These are phyloP conservation scores for Heteromyza rotundicornis DNA, from an alignment of 2,888 invertebrate genomes.

Conservation along the genomic window DNA sequence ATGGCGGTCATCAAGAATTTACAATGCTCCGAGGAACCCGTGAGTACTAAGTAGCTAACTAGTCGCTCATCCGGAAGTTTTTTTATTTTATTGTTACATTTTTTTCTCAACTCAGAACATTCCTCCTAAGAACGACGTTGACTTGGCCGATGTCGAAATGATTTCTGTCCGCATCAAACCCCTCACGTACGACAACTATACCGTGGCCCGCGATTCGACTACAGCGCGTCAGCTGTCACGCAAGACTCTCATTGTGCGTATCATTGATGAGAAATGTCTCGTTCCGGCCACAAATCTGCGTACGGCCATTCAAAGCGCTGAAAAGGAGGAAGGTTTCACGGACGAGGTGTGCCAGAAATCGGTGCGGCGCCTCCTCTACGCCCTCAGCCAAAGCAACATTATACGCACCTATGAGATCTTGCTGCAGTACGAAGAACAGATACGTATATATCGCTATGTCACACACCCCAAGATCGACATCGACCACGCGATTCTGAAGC, in stretches of 20 bases:
- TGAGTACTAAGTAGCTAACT: too few species aligned
- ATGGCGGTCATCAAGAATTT: constrained; percentile 36
- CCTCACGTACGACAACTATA: constrained; percentile 22
- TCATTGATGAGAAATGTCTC: constrained; percentile 68
- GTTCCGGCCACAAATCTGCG: constrained; percentile 66
- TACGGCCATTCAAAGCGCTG: constrained; percentile 66
- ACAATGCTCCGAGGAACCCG: constrained; percentile 49
- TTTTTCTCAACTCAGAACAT: constrained; percentile 33
- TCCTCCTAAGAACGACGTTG: constrained; percentile 33
- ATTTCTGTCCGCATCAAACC: constrained; percentile 37
- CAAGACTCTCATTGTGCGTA: constrained; percentile 69
- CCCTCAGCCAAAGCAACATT: constrained; percentile 62
- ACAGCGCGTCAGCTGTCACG: constrained; percentile 61
- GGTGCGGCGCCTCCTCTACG: constrained; percentile 67
- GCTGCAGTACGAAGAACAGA: constrained; percentile 40
- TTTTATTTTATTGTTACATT: constrained; percentile 8
- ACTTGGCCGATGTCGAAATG: constrained; percentile 40
- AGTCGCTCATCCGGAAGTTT: too few species aligned
- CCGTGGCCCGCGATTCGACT: constrained; percentile 21
- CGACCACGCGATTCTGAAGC: constrained; percentile 42
- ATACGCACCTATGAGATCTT: constrained; percentile 50
- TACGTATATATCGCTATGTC: constrained; percentile 48
- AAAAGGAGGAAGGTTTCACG: constrained; percentile 65
- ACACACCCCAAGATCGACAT: constrained; percentile 53
- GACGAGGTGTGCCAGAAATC: constrained; percentile 69